Base-by-base conservation (phyloP, 2,113 vertebrate species). In the Pangasianodon gigas region DNA sequence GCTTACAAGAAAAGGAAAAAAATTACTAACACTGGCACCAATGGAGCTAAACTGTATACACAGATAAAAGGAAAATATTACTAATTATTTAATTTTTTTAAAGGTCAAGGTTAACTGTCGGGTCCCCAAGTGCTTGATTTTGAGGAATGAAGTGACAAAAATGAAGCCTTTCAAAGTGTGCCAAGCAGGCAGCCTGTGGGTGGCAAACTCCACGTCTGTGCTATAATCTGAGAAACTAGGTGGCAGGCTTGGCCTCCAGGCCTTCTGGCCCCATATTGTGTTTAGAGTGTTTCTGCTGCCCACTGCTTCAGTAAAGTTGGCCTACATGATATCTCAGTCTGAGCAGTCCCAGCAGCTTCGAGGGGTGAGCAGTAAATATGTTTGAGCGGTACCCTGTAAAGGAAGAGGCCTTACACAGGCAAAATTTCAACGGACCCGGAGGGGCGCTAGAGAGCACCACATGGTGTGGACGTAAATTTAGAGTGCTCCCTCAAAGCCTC, bases 211-310 rank as follows among this genome's bases (percentile, higher is more conserved):
- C 69, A 77, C 24, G n/a, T 48, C 44, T 67, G 37, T 46, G 37
- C 48, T 85, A 21, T 56, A 52, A 37, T 62, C 85, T 81, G 62
- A 16, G 51, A 54, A 54, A 86, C 87, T 71, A 52, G 65, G 46
- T 32, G n/a, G 65, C 62, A 86, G 65, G 65, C 65, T 86, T 69
- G 29, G 65, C 84, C 84, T 86, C 46, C 46, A 48, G 58, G 58
- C 37, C 46, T 81, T 81, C 48, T 81, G 79, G 79, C 65, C 29
- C 44, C 24, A 32, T 32, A 52, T 44, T 74, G 65, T 54, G 48
- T 21, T 37, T 52, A 74, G 13, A 48, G 67, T 67, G 48, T 86
- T 86, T 51, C 7, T 86, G 62, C n/a, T 69, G 85, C 69, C 85
- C 11, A 37, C 48, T 74, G n/a, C 65, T 74, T 74, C 24, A 41